phyloP scores from a whole-genome alignment of 2,113 vertebrate species.

The Dicentrarchus labrax region DNA sequence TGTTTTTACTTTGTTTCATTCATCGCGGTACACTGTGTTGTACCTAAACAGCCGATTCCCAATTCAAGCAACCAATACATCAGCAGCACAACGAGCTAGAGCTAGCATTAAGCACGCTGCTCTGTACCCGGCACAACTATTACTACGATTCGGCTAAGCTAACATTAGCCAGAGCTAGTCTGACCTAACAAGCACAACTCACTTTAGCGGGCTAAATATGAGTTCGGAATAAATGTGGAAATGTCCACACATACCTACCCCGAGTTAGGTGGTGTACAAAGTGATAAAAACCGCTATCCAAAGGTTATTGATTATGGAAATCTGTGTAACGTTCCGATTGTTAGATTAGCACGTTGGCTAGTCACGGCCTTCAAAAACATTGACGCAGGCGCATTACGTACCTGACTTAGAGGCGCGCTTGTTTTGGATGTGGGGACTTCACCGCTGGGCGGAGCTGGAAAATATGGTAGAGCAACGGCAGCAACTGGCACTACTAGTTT shows the following conservation, averaged over 20 bases:
- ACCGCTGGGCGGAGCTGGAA: constrained; percentile 10
- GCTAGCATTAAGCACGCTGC: constrained; percentile 60
- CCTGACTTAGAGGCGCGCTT: constrained; percentile 2
- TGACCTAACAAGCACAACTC: constrained; percentile 21
- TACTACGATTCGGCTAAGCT: constrained; percentile 47
- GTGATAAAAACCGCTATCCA: not conserved
- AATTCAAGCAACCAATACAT: not conserved
- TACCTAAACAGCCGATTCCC: not conserved
- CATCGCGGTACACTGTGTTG: rapidly evolving
- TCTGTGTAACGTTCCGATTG: constrained; percentile 23
- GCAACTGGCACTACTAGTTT: not conserved
- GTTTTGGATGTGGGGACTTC: constrained; percentile 28
- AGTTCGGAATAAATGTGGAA: not conserved
- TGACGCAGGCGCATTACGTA: constrained; percentile 58
- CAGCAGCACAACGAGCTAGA: constrained; percentile 20
- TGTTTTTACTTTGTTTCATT: not conserved
- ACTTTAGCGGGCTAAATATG: not conserved
- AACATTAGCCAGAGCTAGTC: constrained; percentile 37
- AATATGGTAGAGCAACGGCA: not conserved
- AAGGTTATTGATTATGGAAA: constrained; percentile 20
- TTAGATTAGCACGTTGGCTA: constrained; percentile 65
- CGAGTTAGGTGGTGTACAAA: constrained; percentile 14
- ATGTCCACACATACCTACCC: constrained; percentile 59
- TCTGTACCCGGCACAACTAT: constrained; percentile 38
- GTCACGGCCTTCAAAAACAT: constrained; percentile 59